phyloP scores from a whole-genome alignment of 2,888 invertebrate genomes.

The Macropis europaea region DNA sequence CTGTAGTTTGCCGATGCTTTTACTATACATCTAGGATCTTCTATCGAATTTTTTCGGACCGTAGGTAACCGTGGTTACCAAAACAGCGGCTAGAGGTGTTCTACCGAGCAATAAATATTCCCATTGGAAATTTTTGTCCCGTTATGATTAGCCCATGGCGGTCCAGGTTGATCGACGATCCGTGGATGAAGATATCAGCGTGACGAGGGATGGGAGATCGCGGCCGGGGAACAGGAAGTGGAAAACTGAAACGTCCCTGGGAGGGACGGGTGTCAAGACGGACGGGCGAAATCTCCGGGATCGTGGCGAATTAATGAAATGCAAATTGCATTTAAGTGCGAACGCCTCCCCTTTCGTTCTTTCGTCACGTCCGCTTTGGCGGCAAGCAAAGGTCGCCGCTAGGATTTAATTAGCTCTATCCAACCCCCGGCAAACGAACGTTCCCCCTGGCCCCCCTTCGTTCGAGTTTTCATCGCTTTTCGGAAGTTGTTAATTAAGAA shows the following conservation, averaged over 20 bases:
- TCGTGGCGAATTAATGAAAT: slow-evolving; percentile 74
- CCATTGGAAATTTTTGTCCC: no score
- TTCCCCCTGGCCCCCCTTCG: slow-evolving; percentile 20
- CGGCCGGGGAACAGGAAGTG: slow-evolving; percentile 7
- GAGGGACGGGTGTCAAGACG: slow-evolving; percentile 43
- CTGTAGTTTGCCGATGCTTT: no score
- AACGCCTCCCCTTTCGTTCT: slow-evolving; percentile 60
- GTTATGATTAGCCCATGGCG: not conserved
- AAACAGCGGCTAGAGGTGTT: no score
- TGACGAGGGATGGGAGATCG: not conserved
- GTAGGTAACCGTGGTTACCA: no score
- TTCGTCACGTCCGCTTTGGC: slow-evolving; percentile 70
- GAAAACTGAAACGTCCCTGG: slow-evolving; percentile 30
- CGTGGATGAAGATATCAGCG: slow-evolving; percentile 3
- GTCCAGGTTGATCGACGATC: not conserved
- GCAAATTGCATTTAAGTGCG: slow-evolving; percentile 74
- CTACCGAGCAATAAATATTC: no score
- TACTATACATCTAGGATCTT: no score
- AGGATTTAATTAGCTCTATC: slow-evolving; percentile 76
- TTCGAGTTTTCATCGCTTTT: slow-evolving; percentile 58
- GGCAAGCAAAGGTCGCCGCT: slow-evolving; percentile 62
- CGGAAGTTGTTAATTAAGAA: slow-evolving; percentile 67
- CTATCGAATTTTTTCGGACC: no score
- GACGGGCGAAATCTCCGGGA: slow-evolving; percentile 56
- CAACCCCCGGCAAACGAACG: slow-evolving; percentile 67